Base-by-base conservation (phyloP, 2,888 invertebrate genomes). In the Nomada ferruginata region DNA sequence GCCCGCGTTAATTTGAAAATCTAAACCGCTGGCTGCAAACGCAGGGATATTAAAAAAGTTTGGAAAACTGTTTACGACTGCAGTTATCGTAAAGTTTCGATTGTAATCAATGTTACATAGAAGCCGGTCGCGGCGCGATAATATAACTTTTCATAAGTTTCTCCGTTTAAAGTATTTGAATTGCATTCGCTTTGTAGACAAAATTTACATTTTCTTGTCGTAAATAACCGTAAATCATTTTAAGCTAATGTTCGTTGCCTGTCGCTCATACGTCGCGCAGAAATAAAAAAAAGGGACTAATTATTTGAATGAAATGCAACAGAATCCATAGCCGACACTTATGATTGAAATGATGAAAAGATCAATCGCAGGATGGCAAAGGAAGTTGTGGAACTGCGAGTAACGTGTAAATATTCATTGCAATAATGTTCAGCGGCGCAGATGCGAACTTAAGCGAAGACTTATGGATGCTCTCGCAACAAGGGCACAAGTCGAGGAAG, bases 1-100 rank as follows among this genome's bases (percentile, higher is more conserved):
- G 1, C 1, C 18, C n/a, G 52, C n/a, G 52, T n/a, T 53, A 15
- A 53, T 53, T 53, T 2, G n/a, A 18, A n/a, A 53, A n/a, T 23
- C 23, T n/a, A 55, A 55, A 20, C 2, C 55, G 55, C 5, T 9
- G 15, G 10, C n/a, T 59, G 57, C 3, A 26, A 59, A 26, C 42
- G 57, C 44, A 13, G 13, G 47, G 15, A 47, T 59, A 69, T 69
- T 57, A 69, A 59, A 69, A n/a, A 44, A 69, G 59, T 69, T 69
- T 4, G 9, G 13, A 26, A 26, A 44, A 26, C 47, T 60, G 13
- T 50, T n/a, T 10, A 10, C 59, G 9, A n/a, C 15, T 15, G 47
- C 5, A 20, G 11, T 15, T 29, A 59, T 59, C 26, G 20, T 7
- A 59, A 70, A 70, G 47, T 70, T 70, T 59, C 59, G 44, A 59